Conservation (phyloP, 2,797 vertebrate genomes). For the Hirundo rustica region DNA sequence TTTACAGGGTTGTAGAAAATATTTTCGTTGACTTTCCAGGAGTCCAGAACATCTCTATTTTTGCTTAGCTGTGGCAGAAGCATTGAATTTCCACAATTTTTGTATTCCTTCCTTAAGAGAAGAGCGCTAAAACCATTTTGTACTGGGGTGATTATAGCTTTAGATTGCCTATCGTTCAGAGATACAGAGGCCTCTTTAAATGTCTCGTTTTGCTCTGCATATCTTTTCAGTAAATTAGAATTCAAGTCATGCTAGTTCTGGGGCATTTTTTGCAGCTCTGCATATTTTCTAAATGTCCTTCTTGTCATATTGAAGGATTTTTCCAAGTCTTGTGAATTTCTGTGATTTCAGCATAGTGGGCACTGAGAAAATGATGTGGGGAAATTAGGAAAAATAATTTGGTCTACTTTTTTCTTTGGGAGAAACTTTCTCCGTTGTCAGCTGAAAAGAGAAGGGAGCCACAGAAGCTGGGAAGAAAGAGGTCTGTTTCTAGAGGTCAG, state of each 20-base stretch:
- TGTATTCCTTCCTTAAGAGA: not conserved
- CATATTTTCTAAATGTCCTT: not conserved
- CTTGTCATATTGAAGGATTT: not conserved
- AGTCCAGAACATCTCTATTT: not conserved
- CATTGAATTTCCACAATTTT: not conserved
- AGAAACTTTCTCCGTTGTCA: not conserved
- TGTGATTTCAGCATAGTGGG: not conserved
- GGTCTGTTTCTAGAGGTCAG: not conserved
- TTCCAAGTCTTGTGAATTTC: not conserved
- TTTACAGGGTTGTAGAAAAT: not conserved
- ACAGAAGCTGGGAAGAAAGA: not conserved
- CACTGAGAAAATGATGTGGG: not conserved
- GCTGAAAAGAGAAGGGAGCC: not conserved
- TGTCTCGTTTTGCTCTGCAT: not conserved
- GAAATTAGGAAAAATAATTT: not conserved
- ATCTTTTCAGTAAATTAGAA: constrained; percentile 8
- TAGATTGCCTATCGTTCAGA: not conserved
- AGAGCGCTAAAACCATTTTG: not conserved
- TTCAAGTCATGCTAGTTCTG: not conserved
- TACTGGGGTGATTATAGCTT: not conserved
- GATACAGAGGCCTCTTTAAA: not conserved
- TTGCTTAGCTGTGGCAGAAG: not conserved
- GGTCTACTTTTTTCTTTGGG: not conserved
- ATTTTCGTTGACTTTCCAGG: not conserved
- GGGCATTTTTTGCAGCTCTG: not conserved